Base-by-base conservation (phyloP, 2,113 vertebrate species). In the Centropus unirufus region DNA sequence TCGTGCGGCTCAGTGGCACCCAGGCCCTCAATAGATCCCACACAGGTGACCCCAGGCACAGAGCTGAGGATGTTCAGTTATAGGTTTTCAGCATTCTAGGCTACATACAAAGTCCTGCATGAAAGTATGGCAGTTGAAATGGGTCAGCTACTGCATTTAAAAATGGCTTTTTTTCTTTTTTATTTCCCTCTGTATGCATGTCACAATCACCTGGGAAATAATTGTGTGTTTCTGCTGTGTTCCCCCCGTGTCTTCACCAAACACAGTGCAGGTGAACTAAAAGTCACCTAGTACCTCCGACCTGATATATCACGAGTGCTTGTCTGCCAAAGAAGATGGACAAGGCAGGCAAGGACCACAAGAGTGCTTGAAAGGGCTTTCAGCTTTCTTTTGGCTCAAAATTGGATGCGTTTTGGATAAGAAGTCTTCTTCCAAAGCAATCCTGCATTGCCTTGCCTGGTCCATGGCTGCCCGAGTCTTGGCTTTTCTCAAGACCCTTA, bases 401-500 rank as follows among this genome's bases (percentile, higher is more conserved):
- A 59, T 74, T 67, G 67, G 42, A 14, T 44, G 54, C 14, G 9
- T 55, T 64, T 72, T 63, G 54, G 46, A 26, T 55, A 63, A 70
- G 19, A 8, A 32, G 5, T n/a, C n/a, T 57, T 46, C 34, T 76
- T 61, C 68, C n/a, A 40, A 62, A 64, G 17, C 40, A 69, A 47
- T 24, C 39, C 8, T 40, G 17, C 44, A 11, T 77, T 73, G 55
- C 49, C 12, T 89, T 61, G 73, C 54, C 6, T 9, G 64, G 44
- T 19, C n/a, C 29, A 15, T 16, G 11, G 44, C n/a, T 0, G 0
- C n/a, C 63, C 73, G n/a, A 5, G 10, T 47, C 11, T 44, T 40
- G 23, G 6, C 15, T 89, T 63, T 63, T 23, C 46, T 62, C 47
- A 27, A 29, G 68, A 22, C 40, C 30, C 62, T 80, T 40, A 75